Evolutionary conservation across 2,113 vertebrate genomes (phyloP).

Genomic region (Patagioenas fasciata): DNA sequence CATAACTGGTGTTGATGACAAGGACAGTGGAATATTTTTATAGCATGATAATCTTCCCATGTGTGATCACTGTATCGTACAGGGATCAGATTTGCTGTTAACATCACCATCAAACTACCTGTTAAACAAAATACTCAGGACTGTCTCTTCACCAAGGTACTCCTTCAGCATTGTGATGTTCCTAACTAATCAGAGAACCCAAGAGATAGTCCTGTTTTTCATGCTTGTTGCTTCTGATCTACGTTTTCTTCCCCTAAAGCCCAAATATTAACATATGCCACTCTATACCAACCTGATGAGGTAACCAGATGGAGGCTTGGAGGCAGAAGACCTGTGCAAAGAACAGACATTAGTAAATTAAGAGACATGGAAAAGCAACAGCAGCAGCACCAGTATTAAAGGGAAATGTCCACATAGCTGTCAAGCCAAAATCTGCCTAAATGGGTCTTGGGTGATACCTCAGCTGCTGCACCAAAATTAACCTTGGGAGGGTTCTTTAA

Average conservation of each 20-base stretch:
- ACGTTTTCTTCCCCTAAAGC: neutral
- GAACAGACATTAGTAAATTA: neutral
- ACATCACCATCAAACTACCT: neutral
- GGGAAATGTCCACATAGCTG: rapidly evolving
- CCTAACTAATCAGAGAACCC: neutral
- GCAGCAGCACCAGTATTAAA: neutral
- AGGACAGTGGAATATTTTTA: neutral
- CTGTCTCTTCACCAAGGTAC: neutral
- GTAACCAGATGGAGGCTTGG: constrained; percentile 72
- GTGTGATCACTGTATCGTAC: neutral
- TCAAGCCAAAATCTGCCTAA: neutral
- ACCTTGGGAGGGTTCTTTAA: neutral
- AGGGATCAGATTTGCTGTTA: neutral
- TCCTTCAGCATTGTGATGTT: neutral
- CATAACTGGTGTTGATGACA: neutral
- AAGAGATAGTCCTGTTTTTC: neutral
- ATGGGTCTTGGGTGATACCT: neutral
- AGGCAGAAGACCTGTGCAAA: constrained; percentile 47
- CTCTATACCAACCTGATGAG: constrained; percentile 77
- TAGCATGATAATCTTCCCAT: neutral
- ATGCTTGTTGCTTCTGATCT: neutral
- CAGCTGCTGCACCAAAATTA: neutral
- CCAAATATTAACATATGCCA: neutral
- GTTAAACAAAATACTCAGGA: neutral
- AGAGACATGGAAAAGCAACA: neutral